Base-by-base conservation (phyloP, 2,888 invertebrate species). In the Dryococelus australis region DNA sequence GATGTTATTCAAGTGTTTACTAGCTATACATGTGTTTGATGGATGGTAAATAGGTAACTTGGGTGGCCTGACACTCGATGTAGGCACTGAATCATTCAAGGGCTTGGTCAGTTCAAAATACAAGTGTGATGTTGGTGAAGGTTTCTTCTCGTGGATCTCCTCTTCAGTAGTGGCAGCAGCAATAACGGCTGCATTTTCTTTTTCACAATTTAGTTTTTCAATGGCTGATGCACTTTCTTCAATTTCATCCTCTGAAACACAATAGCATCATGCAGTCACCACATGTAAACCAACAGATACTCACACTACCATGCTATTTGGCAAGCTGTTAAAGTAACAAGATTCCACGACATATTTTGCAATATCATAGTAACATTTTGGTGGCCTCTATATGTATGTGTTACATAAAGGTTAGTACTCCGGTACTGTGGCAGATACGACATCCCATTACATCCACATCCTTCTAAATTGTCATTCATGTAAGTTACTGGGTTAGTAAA, bases 51-150 rank as follows among this genome's bases (percentile, higher is more conserved):
- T n/a, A 65, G 65, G n/a, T n/a, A 65, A n/a, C 8, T 0, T 6
- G 8, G 20, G 65, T 65, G 24, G 65, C n/a, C n/a, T 16, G 3
- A n/a, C 20, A 3, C n/a, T 65, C n/a, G 65, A n/a, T n/a, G 65
- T n/a, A n/a, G 65, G 65, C n/a, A 20, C 16, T 8, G 24, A 65
- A 20, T 24, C 2, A 65, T 65, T 65, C 65, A 65, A 65, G n/a
- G 65, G 65, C n/a, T 65, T 65, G 65, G 65, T 65, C n/a, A 65
- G n/a, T 65, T 65, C 65, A n/a, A 65, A n/a, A n/a, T n/a, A 65
- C 65, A 65, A 24, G 20, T 65, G 65, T 24, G 65, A 65, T 6
- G 65, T 16, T 9, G 8, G 65, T 6, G 24, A 65, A 65, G 65
- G 16, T 24, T 1, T 65, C 65, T 65, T 65, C 65, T 65, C 65